These are phyloP conservation scores for Polydrusus tereticollis DNA, from an alignment of 2,888 invertebrate genomes.

Conservation along the genomic window DNA sequence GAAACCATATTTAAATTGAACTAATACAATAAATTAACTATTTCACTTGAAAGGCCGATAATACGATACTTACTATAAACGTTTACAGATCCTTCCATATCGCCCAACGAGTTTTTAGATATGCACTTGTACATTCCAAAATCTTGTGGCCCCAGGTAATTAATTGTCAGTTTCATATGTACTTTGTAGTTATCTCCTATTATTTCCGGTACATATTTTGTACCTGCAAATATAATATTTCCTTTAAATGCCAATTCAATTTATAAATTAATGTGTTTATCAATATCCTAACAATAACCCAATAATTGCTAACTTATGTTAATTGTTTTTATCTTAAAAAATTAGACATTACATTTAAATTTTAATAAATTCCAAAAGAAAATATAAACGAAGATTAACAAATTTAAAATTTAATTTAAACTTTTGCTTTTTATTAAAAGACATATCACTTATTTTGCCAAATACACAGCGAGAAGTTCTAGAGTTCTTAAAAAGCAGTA, in stretches of 20 bases:
- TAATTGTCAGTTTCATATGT: slow-evolving; percentile 80
- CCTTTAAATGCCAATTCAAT: background rate
- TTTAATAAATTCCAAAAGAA: too few relatives aligned
- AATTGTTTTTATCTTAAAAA: too few relatives aligned
- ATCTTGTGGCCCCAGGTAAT: slow-evolving; percentile 76
- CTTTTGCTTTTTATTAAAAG: slow-evolving; percentile 1
- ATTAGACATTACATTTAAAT: too few relatives aligned
- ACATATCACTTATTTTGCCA: background rate
- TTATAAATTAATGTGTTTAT: background rate
- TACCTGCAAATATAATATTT: slow-evolving; percentile 59
- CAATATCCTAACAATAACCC: too few relatives aligned
- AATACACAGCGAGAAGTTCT: background rate
- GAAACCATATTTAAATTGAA: background rate
- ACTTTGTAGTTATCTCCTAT: slow-evolving; percentile 84
- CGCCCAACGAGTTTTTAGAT: slow-evolving; percentile 86
- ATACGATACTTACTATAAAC: slow-evolving; percentile 84
- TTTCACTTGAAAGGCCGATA: too few relatives aligned
- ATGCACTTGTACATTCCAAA: slow-evolving; percentile 87
- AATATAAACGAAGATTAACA: too few relatives aligned
- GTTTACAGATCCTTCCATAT: slow-evolving; percentile 87
- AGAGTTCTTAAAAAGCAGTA: background rate
- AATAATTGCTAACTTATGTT: too few relatives aligned
- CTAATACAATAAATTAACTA: too few relatives aligned
- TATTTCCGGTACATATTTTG: slow-evolving; percentile 79
- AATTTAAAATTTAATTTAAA: background rate